Evolutionary conservation across 2,888 invertebrate species (phyloP).

Genomic region (Chrysotoxum bicinctum): DNA sequence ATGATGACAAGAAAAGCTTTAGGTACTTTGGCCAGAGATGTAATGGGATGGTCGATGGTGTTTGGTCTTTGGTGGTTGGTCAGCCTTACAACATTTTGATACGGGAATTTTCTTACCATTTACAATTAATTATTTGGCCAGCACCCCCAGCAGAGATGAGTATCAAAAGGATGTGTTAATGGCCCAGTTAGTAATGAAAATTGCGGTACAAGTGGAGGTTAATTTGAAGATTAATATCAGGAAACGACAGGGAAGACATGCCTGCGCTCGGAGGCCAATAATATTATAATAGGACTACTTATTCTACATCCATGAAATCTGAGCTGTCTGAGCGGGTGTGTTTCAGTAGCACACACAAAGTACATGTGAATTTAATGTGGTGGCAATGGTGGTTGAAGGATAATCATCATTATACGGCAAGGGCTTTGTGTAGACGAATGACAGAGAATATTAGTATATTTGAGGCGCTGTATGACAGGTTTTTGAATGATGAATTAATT

Average conservation of each 20-base stretch:
- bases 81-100: background rate
- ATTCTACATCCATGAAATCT: conserved; percentile 33
- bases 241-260: conserved; percentile 26
- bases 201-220: conserved; percentile 69
- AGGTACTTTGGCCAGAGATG: background rate
- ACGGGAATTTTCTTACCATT: conserved; percentile 37
- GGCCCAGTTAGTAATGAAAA: conserved; percentile 70
- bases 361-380: background rate
- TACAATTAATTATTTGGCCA: conserved; percentile 44
- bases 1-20: conserved; percentile 32
- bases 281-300: conserved; percentile 28
- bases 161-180: conserved; percentile 70
- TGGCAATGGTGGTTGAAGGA: background rate
- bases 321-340: background rate
- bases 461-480: background rate
- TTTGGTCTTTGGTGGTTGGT: background rate
- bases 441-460: background rate
- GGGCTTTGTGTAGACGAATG: background rate
- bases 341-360: background rate
- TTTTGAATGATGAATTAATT: conserved; percentile 23
- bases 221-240: conserved; percentile 71
- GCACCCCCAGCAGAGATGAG: conserved; percentile 28
- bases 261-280: conserved; percentile 13
- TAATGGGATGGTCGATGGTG: background rate
- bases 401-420: background rate